These are phyloP conservation scores for Onychostruthus taczanowskii DNA, from an alignment of 2,113 vertebrate genomes.

Conservation along the genomic window DNA sequence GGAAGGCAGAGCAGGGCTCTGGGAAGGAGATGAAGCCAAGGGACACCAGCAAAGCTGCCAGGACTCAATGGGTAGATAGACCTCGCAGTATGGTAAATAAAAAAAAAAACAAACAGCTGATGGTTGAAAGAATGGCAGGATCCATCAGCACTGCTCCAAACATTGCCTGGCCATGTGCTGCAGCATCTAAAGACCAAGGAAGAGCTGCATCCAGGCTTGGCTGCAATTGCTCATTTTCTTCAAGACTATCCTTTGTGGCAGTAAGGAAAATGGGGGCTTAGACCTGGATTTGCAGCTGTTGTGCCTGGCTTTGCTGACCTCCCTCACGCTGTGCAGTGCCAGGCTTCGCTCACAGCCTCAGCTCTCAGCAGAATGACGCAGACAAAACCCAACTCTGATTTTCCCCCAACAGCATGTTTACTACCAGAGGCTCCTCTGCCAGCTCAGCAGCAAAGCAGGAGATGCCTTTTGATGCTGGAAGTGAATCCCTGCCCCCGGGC, in stretches of 20 bases:
- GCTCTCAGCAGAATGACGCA: fast-evolving
- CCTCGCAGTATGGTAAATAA: not conserved
- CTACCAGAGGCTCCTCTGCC: not conserved
- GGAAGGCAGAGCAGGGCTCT: not conserved
- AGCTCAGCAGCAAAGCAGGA: not conserved
- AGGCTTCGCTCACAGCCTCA: not conserved
- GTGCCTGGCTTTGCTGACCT: not conserved
- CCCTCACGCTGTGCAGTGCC: fast-evolving
- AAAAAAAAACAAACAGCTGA: not conserved
- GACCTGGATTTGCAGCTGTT: not conserved
- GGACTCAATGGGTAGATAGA: not conserved
- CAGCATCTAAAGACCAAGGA: not conserved
- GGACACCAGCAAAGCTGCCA: not conserved
- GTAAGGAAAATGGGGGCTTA: fast-evolving
- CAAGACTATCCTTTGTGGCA: not conserved
- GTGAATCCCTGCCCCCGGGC: not conserved
- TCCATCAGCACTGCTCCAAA: not conserved
- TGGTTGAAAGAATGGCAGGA: not conserved
- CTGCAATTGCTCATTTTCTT: not conserved
- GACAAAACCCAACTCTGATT: fast-evolving
- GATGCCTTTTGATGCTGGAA: not conserved
- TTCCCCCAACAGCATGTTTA: fast-evolving
- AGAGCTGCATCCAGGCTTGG: not conserved
- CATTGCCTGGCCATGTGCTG: not conserved
- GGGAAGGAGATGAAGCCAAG: not conserved